Evolutionary conservation across 2,113 vertebrate species (phyloP).

Genomic region (Vimba vimba): DNA sequence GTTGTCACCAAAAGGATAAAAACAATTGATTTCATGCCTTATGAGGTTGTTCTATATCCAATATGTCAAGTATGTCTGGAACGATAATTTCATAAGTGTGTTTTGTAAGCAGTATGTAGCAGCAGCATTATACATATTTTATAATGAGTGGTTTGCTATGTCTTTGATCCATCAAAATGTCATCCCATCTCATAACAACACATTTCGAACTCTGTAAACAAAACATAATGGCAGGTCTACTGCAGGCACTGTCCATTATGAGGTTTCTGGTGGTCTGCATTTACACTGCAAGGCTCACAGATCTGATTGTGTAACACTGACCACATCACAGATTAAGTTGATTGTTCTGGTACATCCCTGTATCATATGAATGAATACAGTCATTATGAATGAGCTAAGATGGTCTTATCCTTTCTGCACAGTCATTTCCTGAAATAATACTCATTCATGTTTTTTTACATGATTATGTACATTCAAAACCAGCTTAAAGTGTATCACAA

Average conservation of each 20-base stretch:
- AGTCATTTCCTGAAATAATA: too few species aligned
- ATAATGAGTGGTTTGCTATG: background rate
- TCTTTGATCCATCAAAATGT: background rate
- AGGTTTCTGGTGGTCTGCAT: background rate
- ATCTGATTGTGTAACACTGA: slow-evolving; percentile 8
- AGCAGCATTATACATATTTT: slow-evolving; percentile 8
- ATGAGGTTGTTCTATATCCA: background rate
- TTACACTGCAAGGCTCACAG: background rate
- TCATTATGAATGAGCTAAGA: background rate
- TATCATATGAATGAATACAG: background rate
- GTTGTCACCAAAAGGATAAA: background rate
- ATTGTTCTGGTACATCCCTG: background rate
- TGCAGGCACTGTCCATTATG: background rate
- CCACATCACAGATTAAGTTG: background rate
- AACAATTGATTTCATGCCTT: background rate
- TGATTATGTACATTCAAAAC: too few species aligned
- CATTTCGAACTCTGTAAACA: background rate
- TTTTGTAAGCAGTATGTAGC: background rate
- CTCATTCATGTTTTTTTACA: too few species aligned
- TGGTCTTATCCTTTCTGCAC: background rate
- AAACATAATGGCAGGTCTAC: background rate
- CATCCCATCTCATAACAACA: background rate
- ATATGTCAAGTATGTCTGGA: background rate
- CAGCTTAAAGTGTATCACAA: too few species aligned
- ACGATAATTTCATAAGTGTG: background rate